Conservation (phyloP, 2,888 invertebrate genomes). For the Neocrepidodera transversa region DNA sequence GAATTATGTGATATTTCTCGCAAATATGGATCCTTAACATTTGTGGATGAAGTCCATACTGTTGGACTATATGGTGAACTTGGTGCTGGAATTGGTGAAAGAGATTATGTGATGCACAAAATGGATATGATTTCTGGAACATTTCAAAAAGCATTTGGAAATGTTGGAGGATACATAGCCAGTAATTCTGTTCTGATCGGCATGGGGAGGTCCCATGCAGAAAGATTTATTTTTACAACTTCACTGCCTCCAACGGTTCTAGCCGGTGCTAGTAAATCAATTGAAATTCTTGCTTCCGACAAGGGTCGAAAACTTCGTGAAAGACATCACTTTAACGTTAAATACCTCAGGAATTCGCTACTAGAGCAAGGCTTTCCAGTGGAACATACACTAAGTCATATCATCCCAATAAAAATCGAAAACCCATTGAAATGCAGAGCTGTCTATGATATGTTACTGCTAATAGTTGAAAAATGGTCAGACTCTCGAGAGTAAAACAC, state of each 20-base stretch:
- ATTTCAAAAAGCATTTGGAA: constrained; percentile 94
- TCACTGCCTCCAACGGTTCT: constrained; percentile 92
- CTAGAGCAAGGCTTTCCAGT: constrained; percentile 83
- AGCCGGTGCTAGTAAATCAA: constrained; percentile 83
- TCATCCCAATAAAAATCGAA: constrained; percentile 92
- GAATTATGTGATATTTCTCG: constrained; percentile 89
- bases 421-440: constrained; percentile 82
- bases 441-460: constrained; percentile 86
- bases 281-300: constrained; percentile 82
- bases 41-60: constrained; percentile 97
- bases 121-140: constrained; percentile 97
- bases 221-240: constrained; percentile 97
- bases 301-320: constrained; percentile 82
- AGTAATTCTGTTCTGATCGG: constrained; percentile 80
- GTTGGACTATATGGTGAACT: constrained; percentile 92
- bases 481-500: too few species aligned
- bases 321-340: constrained; percentile 84
- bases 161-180: constrained; percentile 63
- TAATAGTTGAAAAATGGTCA: too few species aligned
- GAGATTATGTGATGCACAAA: constrained; percentile 79
- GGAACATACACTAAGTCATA: constrained; percentile 90
- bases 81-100: constrained; percentile 95
- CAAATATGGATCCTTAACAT: constrained; percentile 90
- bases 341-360: constrained; percentile 80
- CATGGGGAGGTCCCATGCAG: constrained; percentile 90